Evolutionary conservation across 2,888 invertebrate genomes (phyloP).

Genomic region (Epinotia nisella): DNA sequence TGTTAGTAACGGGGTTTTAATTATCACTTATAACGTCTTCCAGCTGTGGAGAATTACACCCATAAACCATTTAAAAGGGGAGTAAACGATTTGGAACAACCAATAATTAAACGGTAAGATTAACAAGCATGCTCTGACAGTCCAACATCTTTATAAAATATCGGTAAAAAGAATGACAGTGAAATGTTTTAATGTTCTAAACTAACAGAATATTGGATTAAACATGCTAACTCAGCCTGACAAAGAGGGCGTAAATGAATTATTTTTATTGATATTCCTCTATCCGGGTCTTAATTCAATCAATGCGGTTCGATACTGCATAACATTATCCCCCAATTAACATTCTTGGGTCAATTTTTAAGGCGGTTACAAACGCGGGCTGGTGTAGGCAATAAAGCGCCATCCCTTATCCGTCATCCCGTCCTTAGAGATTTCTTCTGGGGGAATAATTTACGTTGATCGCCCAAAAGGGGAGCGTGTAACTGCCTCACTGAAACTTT

Average conservation of each 20-base stretch:
- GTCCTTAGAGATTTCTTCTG: slow-evolving; percentile 83
- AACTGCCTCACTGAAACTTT: slow-evolving; percentile 84
- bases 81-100: slow-evolving; percentile 70
- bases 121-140: slow-evolving; percentile 34
- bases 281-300: slow-evolving; percentile 67
- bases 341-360: slow-evolving; percentile 79
- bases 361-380: slow-evolving; percentile 71
- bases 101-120: slow-evolving; percentile 64
- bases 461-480: slow-evolving; percentile 79
- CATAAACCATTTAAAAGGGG: slow-evolving; percentile 75
- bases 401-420: slow-evolving; percentile 84
- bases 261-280: slow-evolving; percentile 55
- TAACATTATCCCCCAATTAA: slow-evolving; percentile 81
- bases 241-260: slow-evolving; percentile 48
- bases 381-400: slow-evolving; percentile 80
- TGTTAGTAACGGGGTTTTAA: slow-evolving; percentile 80
- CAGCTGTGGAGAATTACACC: slow-evolving; percentile 75
- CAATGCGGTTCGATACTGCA: slow-evolving; percentile 71
- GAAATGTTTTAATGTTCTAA: slow-evolving; percentile 47
- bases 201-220: not conserved
- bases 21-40: slow-evolving; percentile 81
- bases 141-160: not conserved
- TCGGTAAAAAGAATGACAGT: not conserved
- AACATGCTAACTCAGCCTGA: slow-evolving; percentile 22
- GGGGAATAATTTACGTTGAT: slow-evolving; percentile 84